Percentiles rank a stretch among this genome's conserved stretches.
Conservation (phyloP, 2,888 invertebrate genomes). For the Drosophila yooni region DNA sequence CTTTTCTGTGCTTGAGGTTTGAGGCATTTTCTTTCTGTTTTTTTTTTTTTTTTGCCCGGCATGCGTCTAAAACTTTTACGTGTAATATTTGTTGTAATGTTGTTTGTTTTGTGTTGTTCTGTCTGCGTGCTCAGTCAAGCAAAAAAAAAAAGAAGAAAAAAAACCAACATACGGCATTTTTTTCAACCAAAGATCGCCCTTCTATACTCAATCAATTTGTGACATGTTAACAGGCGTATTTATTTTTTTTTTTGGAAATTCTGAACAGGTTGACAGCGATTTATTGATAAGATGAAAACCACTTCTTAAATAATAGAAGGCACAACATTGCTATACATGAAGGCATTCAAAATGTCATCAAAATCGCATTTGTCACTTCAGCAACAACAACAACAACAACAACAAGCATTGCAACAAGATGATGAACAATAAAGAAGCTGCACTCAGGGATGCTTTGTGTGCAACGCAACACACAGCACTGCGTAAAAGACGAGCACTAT, state of each 20-base stretch:
- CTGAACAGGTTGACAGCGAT: slow-evolving; percentile 11
- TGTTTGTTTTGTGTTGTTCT: slow-evolving; percentile 29
- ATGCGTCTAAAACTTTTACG: slow-evolving; percentile 36
- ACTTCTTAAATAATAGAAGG: slow-evolving; percentile 21
- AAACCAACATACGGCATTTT: slow-evolving; percentile 12
- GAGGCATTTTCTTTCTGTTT: slow-evolving; percentile 2
- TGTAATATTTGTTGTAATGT: slow-evolving; percentile 26
- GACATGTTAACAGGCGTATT: slow-evolving; percentile 18
- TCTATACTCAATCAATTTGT: slow-evolving; percentile 41
- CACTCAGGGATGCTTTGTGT: slow-evolving; percentile 50
- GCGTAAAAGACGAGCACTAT: slow-evolving; percentile 39
- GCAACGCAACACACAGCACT: slow-evolving; percentile 41
- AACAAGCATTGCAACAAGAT: slow-evolving; percentile 29
- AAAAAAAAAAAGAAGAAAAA: neutral
- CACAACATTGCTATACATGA: slow-evolving; percentile 2
- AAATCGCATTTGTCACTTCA: slow-evolving; percentile 67
- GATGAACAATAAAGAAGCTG: slow-evolving; percentile 38
- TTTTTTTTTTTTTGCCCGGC: neutral
- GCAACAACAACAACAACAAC: slow-evolving; percentile 18
- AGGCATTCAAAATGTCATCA: slow-evolving; percentile 68
- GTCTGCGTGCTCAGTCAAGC: slow-evolving; percentile 11
- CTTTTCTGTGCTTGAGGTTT: slow-evolving; percentile 28
- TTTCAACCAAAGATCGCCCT: slow-evolving; percentile 7
- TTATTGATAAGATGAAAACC: slow-evolving; percentile 14
- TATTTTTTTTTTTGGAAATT: slow-evolving; percentile 9